Evolutionary conservation across 2,797 vertebrate species (phyloP), one percentile per base, ranked within the genome.

Genomic region (Myripristis jacobus): DNA sequence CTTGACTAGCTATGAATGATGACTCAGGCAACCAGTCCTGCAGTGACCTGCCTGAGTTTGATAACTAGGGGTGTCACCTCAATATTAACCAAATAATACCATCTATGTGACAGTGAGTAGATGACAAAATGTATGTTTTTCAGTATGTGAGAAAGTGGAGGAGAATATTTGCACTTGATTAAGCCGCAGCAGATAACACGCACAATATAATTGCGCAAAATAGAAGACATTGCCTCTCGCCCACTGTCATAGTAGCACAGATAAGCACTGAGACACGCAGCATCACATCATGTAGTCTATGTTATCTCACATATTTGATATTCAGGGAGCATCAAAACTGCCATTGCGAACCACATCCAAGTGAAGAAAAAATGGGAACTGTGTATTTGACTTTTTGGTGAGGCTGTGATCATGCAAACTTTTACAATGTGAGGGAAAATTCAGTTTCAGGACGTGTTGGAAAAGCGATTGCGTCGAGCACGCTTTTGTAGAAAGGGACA

Each of bases 1-100:
- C 81, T 53, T 16, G 38, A 31, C 66, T 73, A 73, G 89, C 77
- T 88, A 3, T 79, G 59, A 62, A 94, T 94, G 94, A 95, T 10
- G 92, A 77, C 75, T 89, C 89, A 51, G 90, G 75, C 84, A 60
- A 58, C 73, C 87, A 94, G 91, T 94, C 91, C 73, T 18, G 8
- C 57, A 36, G 46, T 52, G 91, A 89, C 86, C 69, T 59, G 87
- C 91, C 89, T 91, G 84, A 70, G 75, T 90, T 91, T 82, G 94
- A 95, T 41, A 61, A 54, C 73, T 67, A 56, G 82, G 51, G 57
- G 75, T 69, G 61, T 83, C 68, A 16, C 78, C 77, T 87, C 54
- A 1, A 4, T 25, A 22, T 43, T 27, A 29, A 86, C 79, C 82
- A 87, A 88, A 83, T 57, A 71, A 4, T 51, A 16, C 18, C 1